Conservation (phyloP, 2,888 invertebrate genomes). For the Metallyticus violacea region DNA sequence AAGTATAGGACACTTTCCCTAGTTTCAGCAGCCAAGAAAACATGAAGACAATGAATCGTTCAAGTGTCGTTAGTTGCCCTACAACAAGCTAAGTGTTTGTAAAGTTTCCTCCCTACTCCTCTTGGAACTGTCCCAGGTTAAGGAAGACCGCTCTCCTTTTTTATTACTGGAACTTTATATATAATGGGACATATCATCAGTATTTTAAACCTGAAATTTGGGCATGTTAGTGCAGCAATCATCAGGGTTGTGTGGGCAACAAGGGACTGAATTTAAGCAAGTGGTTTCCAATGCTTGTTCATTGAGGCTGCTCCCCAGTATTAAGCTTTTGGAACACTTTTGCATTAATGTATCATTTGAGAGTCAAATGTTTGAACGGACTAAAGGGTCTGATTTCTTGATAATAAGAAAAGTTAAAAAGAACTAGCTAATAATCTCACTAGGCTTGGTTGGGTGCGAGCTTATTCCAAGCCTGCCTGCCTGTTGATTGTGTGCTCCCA, state of each 20-base stretch:
- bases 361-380: neutral
- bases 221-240: neutral
- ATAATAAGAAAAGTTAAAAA: neutral
- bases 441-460: neutral
- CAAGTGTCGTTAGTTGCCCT: neutral
- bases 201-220: neutral
- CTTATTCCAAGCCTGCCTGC: neutral
- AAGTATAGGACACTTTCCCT: neutral
- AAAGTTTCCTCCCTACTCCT: neutral
- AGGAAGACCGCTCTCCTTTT: neutral
- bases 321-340: neutral
- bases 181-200: neutral
- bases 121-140: neutral
- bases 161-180: constrained; percentile 9
- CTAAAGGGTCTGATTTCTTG: neutral
- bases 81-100: neutral
- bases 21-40: constrained; percentile 7
- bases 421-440: neutral
- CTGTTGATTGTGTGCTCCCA: neutral
- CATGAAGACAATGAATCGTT: neutral
- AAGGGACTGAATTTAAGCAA: constrained; percentile 8
- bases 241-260: neutral
- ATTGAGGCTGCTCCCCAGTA: neutral
- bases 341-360: neutral
- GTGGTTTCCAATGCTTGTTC: neutral